Evolutionary conservation across 2,797 vertebrate species (phyloP).

Genomic region (Microhierax caerulescens): DNA sequence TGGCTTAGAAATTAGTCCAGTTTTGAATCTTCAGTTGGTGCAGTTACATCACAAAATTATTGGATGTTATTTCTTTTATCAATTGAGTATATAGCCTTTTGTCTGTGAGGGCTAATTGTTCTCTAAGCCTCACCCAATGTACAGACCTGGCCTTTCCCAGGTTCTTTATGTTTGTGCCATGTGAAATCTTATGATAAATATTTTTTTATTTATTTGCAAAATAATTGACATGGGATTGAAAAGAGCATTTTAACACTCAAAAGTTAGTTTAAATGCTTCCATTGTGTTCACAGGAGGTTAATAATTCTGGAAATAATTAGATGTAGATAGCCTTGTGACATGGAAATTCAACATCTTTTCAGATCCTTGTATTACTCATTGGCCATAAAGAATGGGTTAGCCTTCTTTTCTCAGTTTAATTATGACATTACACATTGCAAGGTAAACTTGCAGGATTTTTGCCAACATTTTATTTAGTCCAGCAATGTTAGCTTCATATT

Average conservation of each 20-base stretch:
- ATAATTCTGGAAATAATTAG: background rate
- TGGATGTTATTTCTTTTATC: background rate
- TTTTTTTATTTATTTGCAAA: background rate
- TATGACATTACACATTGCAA: conserved; percentile 1
- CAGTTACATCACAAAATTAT: background rate
- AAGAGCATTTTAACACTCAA: background rate
- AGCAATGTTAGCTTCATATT: background rate
- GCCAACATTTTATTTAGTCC: conserved; percentile 20
- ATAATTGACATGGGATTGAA: background rate
- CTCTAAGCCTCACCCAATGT: background rate
- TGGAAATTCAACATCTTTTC: background rate
- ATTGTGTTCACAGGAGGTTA: background rate
- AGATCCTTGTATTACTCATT: background rate
- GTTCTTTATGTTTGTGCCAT: background rate
- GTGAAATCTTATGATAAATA: background rate
- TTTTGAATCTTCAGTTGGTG: background rate
- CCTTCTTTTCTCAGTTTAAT: background rate
- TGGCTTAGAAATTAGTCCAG: background rate
- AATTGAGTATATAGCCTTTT: background rate
- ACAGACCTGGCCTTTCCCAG: background rate
- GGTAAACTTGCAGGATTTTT: conserved; percentile 44
- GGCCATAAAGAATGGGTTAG: background rate
- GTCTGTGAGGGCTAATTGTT: background rate
- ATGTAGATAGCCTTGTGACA: background rate
- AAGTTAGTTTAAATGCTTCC: background rate